These are phyloP conservation scores for Drosophila lowei DNA, from an alignment of 1,140 invertebrate genomes.

Conservation along the genomic window DNA sequence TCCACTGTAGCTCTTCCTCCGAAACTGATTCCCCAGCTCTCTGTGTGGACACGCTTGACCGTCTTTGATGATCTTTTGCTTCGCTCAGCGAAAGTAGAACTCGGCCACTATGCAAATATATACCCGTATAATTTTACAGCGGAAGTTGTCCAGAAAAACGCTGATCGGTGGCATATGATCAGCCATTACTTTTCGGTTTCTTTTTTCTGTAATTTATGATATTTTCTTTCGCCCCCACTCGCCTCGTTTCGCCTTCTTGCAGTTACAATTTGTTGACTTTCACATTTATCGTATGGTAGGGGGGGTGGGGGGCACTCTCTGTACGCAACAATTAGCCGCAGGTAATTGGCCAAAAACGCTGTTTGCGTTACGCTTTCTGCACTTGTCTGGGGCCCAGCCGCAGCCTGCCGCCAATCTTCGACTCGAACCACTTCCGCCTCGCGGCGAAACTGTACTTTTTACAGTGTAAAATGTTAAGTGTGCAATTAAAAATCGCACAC, in stretches of 20 bases:
- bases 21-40: too few relatives aligned
- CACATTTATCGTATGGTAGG: constrained; percentile 54
- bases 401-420: constrained; percentile 53
- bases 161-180: constrained; percentile 54
- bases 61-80: constrained; percentile 48
- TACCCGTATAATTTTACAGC: constrained; percentile 29
- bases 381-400: constrained; percentile 43
- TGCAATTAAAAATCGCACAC: constrained; percentile 59
- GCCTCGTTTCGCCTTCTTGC: constrained; percentile 1
- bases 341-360: constrained; percentile 76
- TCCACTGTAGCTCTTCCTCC: too few relatives aligned
- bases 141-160: constrained; percentile 60
- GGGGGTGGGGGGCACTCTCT: constrained; percentile 13
- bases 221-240: constrained; percentile 11
- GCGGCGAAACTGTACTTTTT: constrained; percentile 63
- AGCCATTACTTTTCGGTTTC: constrained; percentile 12
- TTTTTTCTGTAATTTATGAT: constrained; percentile 8
- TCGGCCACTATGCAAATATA: constrained; percentile 57
- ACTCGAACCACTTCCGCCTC: constrained; percentile 59
- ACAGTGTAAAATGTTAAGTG: constrained; percentile 43
- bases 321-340: constrained; percentile 77
- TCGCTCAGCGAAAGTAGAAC: constrained; percentile 64
- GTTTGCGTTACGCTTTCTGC: constrained; percentile 75
- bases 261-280: constrained; percentile 64
- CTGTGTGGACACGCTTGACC: constrained; percentile 17